phyloP scores from a whole-genome alignment of 2,113 vertebrate species.

The Mixornis gularis region DNA sequence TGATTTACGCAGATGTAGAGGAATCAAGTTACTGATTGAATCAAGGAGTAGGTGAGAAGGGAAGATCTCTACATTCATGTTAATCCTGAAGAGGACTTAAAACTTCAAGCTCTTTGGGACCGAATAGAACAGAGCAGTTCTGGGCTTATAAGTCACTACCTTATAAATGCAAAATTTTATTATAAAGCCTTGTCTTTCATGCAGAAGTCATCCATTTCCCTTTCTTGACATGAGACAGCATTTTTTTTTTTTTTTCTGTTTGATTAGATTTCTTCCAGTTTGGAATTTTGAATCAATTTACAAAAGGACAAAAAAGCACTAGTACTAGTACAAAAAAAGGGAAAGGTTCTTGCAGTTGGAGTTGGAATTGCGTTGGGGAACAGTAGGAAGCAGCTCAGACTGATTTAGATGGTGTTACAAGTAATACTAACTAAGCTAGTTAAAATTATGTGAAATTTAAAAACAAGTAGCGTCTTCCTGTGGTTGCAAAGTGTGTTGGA shows the following conservation, averaged over 20 bases:
- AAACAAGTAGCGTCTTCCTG: not conserved
- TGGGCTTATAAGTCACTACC: not conserved
- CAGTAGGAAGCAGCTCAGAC: not conserved
- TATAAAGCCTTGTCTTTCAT: not conserved
- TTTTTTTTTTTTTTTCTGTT: not conserved
- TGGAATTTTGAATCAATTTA: not conserved
- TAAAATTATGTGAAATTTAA: not conserved
- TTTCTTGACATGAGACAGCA: not conserved
- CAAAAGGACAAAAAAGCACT: not conserved
- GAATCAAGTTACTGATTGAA: not conserved
- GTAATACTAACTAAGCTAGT: not conserved
- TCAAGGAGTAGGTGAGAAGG: accelerated
- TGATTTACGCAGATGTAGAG: not conserved
- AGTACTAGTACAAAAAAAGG: not conserved
- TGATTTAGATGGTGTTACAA: not conserved
- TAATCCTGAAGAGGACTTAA: not conserved
- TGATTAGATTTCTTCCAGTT: not conserved
- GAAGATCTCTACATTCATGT: not conserved
- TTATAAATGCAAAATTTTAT: not conserved
- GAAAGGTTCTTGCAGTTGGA: not conserved
- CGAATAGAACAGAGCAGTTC: not conserved
- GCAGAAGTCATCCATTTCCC: not conserved
- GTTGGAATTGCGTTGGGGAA: not conserved
- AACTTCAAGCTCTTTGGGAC: not conserved
- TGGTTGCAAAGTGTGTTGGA: not conserved